Evolutionary conservation across 2,113 vertebrate genomes (phyloP).

Genomic region (Elaphurus davidianus): DNA sequence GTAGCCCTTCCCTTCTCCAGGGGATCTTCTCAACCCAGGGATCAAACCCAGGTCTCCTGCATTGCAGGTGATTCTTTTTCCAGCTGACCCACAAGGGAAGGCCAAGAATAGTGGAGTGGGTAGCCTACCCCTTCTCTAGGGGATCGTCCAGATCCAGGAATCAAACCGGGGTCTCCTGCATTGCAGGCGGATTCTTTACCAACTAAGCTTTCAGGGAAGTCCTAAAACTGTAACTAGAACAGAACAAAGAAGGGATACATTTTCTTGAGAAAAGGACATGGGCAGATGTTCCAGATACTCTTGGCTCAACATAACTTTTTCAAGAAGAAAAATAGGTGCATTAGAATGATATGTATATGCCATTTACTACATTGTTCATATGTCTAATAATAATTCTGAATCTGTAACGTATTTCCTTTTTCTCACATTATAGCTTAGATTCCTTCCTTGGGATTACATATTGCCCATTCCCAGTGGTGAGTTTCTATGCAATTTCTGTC

Average conservation of each 20-base stretch:
- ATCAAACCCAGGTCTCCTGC: background rate
- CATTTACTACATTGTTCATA: background rate
- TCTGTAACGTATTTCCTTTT: background rate
- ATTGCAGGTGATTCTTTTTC: background rate
- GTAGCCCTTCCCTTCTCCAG: background rate
- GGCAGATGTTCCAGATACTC: background rate
- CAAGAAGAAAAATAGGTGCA: background rate
- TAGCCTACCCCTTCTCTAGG: background rate
- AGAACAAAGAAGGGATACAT: background rate
- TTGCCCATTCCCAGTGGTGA: background rate
- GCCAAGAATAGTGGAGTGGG: background rate
- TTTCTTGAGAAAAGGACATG: background rate
- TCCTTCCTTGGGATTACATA: background rate
- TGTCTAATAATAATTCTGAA: background rate
- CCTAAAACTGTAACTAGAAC: background rate
- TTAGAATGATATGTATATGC: background rate
- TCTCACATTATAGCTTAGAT: background rate
- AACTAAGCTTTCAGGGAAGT: background rate
- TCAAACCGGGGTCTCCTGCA: background rate
- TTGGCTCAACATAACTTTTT: background rate
- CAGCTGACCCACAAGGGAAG: background rate
- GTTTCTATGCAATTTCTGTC: background rate
- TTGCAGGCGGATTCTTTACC: background rate
- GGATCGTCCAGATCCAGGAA: background rate
- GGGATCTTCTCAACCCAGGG: background rate